phyloP scores from a whole-genome alignment of 2,113 vertebrate species.

The Brienomyrus longianalis region DNA sequence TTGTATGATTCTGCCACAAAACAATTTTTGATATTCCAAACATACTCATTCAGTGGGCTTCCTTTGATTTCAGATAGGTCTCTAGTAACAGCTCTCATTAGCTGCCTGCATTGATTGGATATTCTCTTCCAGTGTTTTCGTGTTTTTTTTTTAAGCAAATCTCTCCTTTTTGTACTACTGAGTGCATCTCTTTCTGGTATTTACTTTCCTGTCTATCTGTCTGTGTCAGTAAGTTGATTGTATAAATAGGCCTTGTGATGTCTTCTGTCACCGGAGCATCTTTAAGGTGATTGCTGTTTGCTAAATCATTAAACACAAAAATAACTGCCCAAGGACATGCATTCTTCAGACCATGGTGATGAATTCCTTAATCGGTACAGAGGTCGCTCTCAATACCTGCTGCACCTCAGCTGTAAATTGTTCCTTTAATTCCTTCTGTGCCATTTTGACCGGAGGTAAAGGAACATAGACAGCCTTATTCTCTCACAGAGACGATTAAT shows the following conservation, averaged over 20 bases:
- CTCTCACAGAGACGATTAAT: not conserved
- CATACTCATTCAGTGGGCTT: not conserved
- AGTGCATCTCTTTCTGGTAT: not conserved
- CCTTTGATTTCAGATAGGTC: not conserved
- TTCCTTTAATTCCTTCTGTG: not conserved
- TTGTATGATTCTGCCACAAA: not conserved
- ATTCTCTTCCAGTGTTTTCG: not conserved
- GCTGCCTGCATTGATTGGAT: not conserved
- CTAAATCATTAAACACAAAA: slow-evolving; percentile 1
- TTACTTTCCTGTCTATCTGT: not conserved
- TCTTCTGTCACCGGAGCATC: not conserved
- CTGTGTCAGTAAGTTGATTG: not conserved
- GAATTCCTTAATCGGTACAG: not conserved
- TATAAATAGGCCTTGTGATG: not conserved
- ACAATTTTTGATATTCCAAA: not conserved
- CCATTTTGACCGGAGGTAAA: not conserved
- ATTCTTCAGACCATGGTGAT: not conserved
- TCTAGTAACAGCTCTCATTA: not conserved
- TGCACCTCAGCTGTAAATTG: not conserved
- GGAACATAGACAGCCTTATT: not conserved
- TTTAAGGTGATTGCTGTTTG: not conserved
- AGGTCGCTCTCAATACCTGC: not conserved
- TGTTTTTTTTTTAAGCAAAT: not conserved
- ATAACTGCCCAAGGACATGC: not conserved
- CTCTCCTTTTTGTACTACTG: not conserved